Percentiles rank a stretch among this genome's conserved stretches.
Evolutionary conservation across 2,113 vertebrate species (phyloP).

Genomic region (Setophaga coronata): DNA sequence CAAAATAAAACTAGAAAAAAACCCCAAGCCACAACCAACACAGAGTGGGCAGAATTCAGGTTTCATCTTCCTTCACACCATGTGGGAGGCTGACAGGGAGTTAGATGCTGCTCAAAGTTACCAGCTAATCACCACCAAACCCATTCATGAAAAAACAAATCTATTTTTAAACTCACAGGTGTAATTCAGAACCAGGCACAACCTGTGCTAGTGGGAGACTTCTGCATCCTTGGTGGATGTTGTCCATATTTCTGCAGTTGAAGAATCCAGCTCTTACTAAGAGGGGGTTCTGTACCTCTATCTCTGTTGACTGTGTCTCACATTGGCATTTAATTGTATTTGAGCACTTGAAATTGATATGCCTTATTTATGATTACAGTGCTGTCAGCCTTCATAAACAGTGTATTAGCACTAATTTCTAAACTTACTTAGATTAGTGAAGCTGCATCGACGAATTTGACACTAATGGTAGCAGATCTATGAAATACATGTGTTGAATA

Average conservation of each 20-base stretch:
- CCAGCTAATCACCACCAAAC: background rate
- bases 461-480: constrained; percentile 13
- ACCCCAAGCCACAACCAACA: background rate
- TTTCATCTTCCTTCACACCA: background rate
- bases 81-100: background rate
- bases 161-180: background rate
- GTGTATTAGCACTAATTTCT: constrained; percentile 33
- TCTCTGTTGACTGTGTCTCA: background rate
- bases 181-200: background rate
- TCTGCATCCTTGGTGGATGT: background rate
- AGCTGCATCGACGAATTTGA: constrained; percentile 6
- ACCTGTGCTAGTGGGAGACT: background rate
- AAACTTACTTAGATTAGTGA: constrained; percentile 13
- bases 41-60: background rate
- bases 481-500: constrained; percentile 26
- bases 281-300: background rate
- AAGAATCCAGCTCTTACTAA: background rate
- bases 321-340: background rate
- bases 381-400: background rate
- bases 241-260: background rate
- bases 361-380: background rate
- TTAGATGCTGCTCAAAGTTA: background rate
- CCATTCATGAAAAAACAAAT: background rate
- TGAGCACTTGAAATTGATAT: background rate
- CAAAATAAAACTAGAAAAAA: background rate